Percentiles rank a stretch among this genome's conserved stretches.
Evolutionary conservation across 2,113 vertebrate species (phyloP).

Genomic region (Chloebia gouldiae): DNA sequence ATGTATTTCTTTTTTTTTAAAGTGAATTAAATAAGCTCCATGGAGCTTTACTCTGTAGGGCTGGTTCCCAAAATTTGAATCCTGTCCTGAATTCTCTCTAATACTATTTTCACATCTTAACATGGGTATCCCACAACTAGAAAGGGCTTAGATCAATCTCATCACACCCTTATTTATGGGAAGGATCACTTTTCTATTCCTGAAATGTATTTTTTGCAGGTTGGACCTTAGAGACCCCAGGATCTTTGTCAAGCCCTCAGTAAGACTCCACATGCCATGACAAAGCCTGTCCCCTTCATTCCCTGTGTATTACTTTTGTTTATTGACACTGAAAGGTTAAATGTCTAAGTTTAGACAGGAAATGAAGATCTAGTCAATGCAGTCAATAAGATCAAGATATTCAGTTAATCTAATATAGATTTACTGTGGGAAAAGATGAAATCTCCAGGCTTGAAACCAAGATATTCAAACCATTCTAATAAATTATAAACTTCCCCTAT

Average conservation of each 20-base stretch:
- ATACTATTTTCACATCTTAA: neutral
- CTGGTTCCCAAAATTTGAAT: neutral
- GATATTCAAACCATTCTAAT: neutral
- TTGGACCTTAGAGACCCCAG: neutral
- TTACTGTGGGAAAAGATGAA: neutral
- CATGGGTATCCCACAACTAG: neutral
- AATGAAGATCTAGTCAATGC: neutral
- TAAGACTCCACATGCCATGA: fast-evolving
- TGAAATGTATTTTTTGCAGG: neutral
- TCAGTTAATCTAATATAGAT: neutral
- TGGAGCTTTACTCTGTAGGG: neutral
- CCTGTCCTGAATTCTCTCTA: neutral
- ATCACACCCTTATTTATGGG: neutral
- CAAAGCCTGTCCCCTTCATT: neutral
- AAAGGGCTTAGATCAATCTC: neutral
- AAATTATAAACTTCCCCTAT: neutral
- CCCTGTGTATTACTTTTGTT: neutral
- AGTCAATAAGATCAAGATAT: neutral
- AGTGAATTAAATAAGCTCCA: neutral
- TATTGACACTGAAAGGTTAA: neutral
- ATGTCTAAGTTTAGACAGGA: neutral
- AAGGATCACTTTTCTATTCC: neutral
- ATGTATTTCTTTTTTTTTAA: neutral
- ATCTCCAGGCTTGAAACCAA: neutral
- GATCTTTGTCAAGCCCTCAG: neutral